Evolutionary conservation across 2,888 invertebrate genomes (phyloP).

Genomic region (Phania funesta): DNA sequence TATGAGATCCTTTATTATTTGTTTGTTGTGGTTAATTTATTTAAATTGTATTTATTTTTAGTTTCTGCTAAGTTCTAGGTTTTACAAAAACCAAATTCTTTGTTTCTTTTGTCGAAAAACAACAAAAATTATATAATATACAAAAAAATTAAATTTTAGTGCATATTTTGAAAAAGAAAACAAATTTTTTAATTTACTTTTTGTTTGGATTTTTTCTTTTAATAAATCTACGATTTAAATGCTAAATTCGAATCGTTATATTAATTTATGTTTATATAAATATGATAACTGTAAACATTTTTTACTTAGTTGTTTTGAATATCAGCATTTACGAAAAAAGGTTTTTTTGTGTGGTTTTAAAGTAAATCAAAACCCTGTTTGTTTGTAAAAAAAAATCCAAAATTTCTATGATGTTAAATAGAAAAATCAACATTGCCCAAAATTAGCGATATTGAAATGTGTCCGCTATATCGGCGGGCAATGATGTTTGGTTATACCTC

Average conservation of each 20-base stretch:
- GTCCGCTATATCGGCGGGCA: background rate
- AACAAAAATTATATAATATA: slow-evolving; percentile 29
- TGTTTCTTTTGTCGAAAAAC: slow-evolving; percentile 27
- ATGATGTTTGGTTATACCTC: slow-evolving; percentile 5
- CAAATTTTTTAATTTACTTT: slow-evolving; percentile 22
- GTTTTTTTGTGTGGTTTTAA: background rate
- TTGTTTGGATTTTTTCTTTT: slow-evolving; percentile 31
- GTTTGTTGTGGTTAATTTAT: slow-evolving; percentile 63
- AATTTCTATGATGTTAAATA: background rate
- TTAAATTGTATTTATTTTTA: slow-evolving; percentile 32
- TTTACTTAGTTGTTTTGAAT: slow-evolving; percentile 21
- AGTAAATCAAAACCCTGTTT: slow-evolving; percentile 21
- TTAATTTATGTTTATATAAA: background rate
- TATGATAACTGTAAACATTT: slow-evolving; percentile 12
- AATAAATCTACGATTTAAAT: slow-evolving; percentile 49
- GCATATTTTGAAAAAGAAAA: slow-evolving; percentile 32
- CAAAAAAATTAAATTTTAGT: slow-evolving; percentile 18
- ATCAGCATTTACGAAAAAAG: slow-evolving; percentile 18
- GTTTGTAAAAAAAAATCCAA: slow-evolving; percentile 37
- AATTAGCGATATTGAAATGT: background rate
- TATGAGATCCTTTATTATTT: slow-evolving; percentile 68
- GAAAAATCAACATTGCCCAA: background rate
- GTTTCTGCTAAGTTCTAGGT: slow-evolving; percentile 47
- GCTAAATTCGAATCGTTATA: slow-evolving; percentile 46
- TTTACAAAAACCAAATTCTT: slow-evolving; percentile 63